Evolutionary conservation across 2,113 vertebrate species (phyloP).

Genomic region (Zootoca vivipara): DNA sequence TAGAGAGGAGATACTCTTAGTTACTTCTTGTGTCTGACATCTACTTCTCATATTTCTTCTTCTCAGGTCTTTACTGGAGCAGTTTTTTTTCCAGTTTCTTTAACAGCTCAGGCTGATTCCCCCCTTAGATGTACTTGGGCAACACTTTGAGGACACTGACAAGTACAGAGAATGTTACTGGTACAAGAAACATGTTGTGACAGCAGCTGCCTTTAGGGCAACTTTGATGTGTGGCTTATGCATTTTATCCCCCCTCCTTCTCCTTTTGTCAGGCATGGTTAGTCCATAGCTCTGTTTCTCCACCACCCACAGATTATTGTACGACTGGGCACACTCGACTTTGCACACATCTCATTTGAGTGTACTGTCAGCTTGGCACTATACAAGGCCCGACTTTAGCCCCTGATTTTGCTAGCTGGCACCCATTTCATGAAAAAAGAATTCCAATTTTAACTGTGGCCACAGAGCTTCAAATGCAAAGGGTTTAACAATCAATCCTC

Average conservation of each 20-base stretch:
- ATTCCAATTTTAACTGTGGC: too few relatives aligned
- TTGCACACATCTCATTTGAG: background rate
- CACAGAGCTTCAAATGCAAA: too few relatives aligned
- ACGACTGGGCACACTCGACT: background rate
- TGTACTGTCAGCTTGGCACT: background rate
- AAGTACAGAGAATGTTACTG: slow-evolving; percentile 39
- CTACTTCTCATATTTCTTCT: background rate
- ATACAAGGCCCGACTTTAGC: background rate
- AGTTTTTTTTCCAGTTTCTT: too few relatives aligned
- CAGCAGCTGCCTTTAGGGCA: slow-evolving; percentile 30
- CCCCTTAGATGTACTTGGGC: slow-evolving; percentile 26
- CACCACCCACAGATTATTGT: background rate
- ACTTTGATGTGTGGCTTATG: slow-evolving; percentile 37
- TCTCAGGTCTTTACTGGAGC: slow-evolving; percentile 20
- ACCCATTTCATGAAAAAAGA: background rate
- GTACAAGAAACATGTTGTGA: slow-evolving; percentile 37
- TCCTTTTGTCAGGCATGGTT: slow-evolving; percentile 23
- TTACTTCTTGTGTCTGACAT: background rate
- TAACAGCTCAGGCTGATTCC: background rate
- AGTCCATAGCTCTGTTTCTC: background rate
- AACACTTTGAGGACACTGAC: background rate
- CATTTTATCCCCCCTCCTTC: background rate
- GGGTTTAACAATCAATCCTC: too few relatives aligned
- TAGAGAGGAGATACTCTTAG: too few relatives aligned
- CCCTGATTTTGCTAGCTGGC: background rate